phyloP scores from a whole-genome alignment of 1,140 invertebrate genomes.

The Diuraphis noxia region DNA sequence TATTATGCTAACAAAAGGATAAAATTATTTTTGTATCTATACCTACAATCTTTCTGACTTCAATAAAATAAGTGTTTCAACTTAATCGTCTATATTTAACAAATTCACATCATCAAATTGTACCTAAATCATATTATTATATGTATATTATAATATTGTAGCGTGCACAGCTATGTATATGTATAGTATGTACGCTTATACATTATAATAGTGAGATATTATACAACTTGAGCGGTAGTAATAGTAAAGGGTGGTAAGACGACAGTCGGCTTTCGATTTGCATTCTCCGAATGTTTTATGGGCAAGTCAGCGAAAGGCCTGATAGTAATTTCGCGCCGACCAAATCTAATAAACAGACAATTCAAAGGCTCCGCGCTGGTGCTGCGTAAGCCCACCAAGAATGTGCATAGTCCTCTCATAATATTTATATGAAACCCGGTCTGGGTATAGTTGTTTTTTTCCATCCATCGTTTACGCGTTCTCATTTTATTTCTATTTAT shows the following conservation, averaged over 20 bases:
- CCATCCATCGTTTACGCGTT: not conserved
- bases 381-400: slow-evolving; percentile 46
- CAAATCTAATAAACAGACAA: slow-evolving; percentile 54
- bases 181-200: not conserved
- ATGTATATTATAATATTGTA: not conserved
- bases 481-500: not conserved
- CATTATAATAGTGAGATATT: not conserved
- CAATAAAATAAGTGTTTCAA: not conserved
- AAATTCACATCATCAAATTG: not conserved
- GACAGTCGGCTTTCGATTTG: slow-evolving; percentile 42
- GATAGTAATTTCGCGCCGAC: slow-evolving; percentile 49
- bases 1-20: not conserved
- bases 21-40: not conserved
- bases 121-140: too few relatives aligned
- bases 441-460: slow-evolving; percentile 40
- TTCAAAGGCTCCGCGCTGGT: slow-evolving; percentile 45
- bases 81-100: not conserved
- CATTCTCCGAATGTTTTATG: slow-evolving; percentile 48
- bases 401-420: slow-evolving; percentile 52
- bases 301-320: slow-evolving; percentile 39
- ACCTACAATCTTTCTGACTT: not conserved
- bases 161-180: not conserved
- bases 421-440: slow-evolving; percentile 50
- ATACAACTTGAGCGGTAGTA: not conserved
- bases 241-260: slow-evolving; percentile 25